Evolutionary conservation across 2,888 invertebrate species (phyloP), one percentile per base, ranked within the genome.

Genomic region (Thymelicus sylvestris): DNA sequence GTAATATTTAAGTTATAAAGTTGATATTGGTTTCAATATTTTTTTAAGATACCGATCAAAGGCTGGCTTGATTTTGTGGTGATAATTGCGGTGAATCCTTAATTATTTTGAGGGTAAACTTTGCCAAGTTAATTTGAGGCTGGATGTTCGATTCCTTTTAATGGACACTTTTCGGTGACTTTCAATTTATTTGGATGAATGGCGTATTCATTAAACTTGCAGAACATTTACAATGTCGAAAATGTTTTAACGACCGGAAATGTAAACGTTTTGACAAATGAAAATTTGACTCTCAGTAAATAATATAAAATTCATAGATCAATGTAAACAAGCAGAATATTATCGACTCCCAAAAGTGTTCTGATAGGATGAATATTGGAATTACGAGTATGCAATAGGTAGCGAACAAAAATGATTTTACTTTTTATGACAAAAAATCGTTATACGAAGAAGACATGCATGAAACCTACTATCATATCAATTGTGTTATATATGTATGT

Each of bases 21-120:
- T 85, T 78, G 77, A 86, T 82, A 85, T 84, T 87, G 70, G 73
- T 61, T 66, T 65, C 74, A 75, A 76, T 74, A 74, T 73, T 81
- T 83, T 83, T 80, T 78, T 67, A 79, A 83, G 87, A 88, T 87
- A 89, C 87, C 84, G 91, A 93, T 93, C 91, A 92, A 92, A 93
- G 89, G 82, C 80, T 86, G 90, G 91, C 92, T 92, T 91, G 92
- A 92, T 93, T 93, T 91, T 88, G 90, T 85, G 90, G 92, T 86
- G 92, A 93, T 93, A 93, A 93, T 93, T 93, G 93, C 88, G 93
- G 93, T 84, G 90, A 91, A 92, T 93, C 93, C 91, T 90, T 93
- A 93, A 93, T 93, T 93, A 93, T 93, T 93, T 93, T 88, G 92
- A 90, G 93, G 93, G 92, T 93, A 93, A 93, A 93, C 93, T 93